A percentile compares a stretch with the other conserved stretches of the same genome.
Evolutionary conservation across 2,888 invertebrate species (phyloP).

Genomic region (Orthosia incerta): DNA sequence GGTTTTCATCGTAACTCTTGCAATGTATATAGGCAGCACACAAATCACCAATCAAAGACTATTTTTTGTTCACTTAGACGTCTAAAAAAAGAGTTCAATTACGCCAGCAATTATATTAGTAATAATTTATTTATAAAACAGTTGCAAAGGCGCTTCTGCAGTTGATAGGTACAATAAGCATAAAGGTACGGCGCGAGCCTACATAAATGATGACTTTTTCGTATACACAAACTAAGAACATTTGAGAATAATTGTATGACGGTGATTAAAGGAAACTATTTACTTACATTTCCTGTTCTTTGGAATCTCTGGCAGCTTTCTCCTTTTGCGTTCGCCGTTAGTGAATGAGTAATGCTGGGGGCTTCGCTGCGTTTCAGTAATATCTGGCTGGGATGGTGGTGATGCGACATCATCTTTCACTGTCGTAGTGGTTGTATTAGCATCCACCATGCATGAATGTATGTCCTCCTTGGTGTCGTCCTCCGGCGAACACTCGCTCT

Average conservation of each 20-base stretch:
- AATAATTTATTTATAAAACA: conserved; percentile 15
- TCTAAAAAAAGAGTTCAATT: neutral
- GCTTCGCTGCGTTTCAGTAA: conserved; percentile 78
- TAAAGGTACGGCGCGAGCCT: conserved; percentile 50
- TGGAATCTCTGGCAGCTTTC: conserved; percentile 97
- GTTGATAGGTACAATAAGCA: conserved; percentile 19
- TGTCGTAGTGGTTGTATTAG: conserved; percentile 77
- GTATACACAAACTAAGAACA: conserved; percentile 2
- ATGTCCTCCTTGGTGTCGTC: conserved; percentile 84
- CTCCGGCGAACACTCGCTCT: conserved; percentile 93
- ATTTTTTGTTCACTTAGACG: neutral
- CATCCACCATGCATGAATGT: conserved; percentile 90
- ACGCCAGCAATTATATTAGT: conserved; percentile 55
- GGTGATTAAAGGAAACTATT: neutral
- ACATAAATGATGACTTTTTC: conserved; percentile 43
- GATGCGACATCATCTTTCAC: conserved; percentile 72
- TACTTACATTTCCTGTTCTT: conserved; percentile 96
- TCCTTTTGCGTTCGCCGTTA: conserved; percentile 93
- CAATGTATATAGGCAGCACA: no score
- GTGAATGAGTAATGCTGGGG: conserved; percentile 83
- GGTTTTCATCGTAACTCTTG: no score
- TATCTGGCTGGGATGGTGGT: conserved; percentile 78
- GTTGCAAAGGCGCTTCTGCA: conserved; percentile 73
- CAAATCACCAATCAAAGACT: neutral
- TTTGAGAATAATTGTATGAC: neutral